Base-by-base conservation (phyloP, 2,113 vertebrate genomes). In the Pseudonaja textilis region DNA sequence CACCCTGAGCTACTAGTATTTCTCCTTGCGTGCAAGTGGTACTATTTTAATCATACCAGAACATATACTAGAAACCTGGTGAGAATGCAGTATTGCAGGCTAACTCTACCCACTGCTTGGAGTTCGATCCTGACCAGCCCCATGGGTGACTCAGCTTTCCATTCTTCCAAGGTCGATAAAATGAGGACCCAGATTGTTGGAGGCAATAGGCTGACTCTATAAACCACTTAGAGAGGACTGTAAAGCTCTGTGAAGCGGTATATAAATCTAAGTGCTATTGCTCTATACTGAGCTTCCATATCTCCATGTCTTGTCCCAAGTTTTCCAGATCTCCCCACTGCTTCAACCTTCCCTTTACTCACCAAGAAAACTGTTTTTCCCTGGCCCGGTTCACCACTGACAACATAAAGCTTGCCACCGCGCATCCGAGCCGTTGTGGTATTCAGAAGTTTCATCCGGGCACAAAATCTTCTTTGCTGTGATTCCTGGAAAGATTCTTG, bases 331-430 rank as follows among this genome's bases (percentile, higher is more conserved):
- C 69, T 39, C 34, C 29, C 45, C 57, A 26, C 4, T 10, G 16
- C 4, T 11, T 87, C 25, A 14, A 26, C 10, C 54, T 5, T 11
- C 23, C 11, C 50, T 85, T 5, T 29, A 18, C 87, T 55, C 96
- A 98, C 98, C 98, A 98, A 95, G 93, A 99, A 98, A 85, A 98
- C 95, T 0, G 98, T 98, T 97, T 99, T 99, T 0, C 98, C 98
- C 88, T 98, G 97, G 94, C 98, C 98, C 0, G 97, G 90, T 55
- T 94, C 97, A 4, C 96, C 98, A 0, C 97, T 97, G 93, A 99
- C 96, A 56, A 99, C 94, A 88, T 98, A 95, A 94, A 98, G 96
- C 93, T 95, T 93, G 59, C 95, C 96, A 2, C 94, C 96, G 11
- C 95, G 90, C 88, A 98, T 95, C 26, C 95, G 95, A 22, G 94